Base-by-base conservation (phyloP, 1,140 invertebrate species). In the Pogonognathellus flavescens region DNA sequence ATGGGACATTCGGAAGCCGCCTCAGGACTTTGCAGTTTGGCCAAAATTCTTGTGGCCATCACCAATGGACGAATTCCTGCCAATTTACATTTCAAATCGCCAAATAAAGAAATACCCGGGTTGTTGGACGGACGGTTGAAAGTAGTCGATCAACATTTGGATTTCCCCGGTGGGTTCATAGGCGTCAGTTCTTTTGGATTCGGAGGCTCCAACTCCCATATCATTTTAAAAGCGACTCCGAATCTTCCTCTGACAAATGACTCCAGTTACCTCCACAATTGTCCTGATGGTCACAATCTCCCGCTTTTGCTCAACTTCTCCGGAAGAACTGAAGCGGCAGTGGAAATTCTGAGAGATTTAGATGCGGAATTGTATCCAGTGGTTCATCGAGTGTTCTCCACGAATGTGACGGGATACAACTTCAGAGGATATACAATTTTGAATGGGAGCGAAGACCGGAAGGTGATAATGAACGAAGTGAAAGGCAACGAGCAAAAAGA, bases 1-100 rank as follows among this genome's bases (percentile, higher is more conserved):
- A 93, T 98, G 89, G 98, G 98, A 0, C 98, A 99, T 90, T 93
- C 95, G 0, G 98, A 99, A 91, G 94, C 96, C 9, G 95, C 95
- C 2, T 97, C 96, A 53, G 97, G 97, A 85, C 91, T 96, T 0
- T 96, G 95, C 76, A 90, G 95, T 0, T 89, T 98, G 55, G 93
- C 94, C 5, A 98, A 98, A 92, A 94, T 96, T 88, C 90, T 93
- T 31, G 89, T 93, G 76, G 89, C 92, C 18, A 92, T 93, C 89
- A 90, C 93, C 86, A 90, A 91, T 20, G 89, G 89, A 49, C 85
- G 89, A 1, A 92, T 93, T 86, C 93, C 93, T 22, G 90, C 92
- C n/a, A 94, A 93, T 89, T 89, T 94, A 18, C 93, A 94, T 88
- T 93, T 90, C 88, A 90, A 91, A 10, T 89, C 88, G 5, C 92